Base-by-base conservation (phyloP, 2,797 vertebrate species). In the Bovichtus variegatus region DNA sequence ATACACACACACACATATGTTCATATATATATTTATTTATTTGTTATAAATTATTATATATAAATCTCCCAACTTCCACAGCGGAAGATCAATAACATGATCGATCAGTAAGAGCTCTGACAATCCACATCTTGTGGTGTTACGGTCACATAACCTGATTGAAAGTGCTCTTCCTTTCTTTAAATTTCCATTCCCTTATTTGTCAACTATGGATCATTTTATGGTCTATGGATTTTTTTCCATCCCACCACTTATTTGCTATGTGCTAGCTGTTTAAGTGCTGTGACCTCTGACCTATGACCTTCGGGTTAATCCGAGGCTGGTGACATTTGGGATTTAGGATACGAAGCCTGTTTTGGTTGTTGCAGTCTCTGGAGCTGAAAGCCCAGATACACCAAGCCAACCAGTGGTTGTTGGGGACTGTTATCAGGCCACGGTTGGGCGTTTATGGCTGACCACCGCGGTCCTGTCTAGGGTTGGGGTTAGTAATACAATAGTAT, bases 41-140 rank as follows among this genome's bases (percentile, higher is more conserved):
- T n/a, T n/a, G 62, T 54, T 29, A 55, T 38, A 3, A 2, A 34
- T 40, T 5, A 38, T 12, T 16, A 65, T 58, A 18, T 41, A 41
- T 76, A 49, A 13, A 49, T 70, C 66, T 76, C 50, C 63, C 58
- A 9, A 19, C 74, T 70, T 76, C 65, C 74, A 70, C 74, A 70
- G 66, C 0, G 3, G 50, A 60, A 46, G 65, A 70, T 27, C 6
- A 27, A 25, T 38, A 27, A 27, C 9, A 13, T 6, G n/a, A 31
- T 53, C 31, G 18, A 47, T 58, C 62, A 43, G 8, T 16, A 4
- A 0, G 13, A 38, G 41, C 9, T 47, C 29, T 31, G 41, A 73
- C 71, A 1, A 44, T 58, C n/a, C 36, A 61, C 46, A 41, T 18
- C 36, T n/a, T 16, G 54, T 58, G 54, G 25, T 11, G 0, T 4